These are phyloP conservation scores for Eupithecia subumbrata DNA, from an alignment of 2,888 invertebrate species.

Conservation along the genomic window DNA sequence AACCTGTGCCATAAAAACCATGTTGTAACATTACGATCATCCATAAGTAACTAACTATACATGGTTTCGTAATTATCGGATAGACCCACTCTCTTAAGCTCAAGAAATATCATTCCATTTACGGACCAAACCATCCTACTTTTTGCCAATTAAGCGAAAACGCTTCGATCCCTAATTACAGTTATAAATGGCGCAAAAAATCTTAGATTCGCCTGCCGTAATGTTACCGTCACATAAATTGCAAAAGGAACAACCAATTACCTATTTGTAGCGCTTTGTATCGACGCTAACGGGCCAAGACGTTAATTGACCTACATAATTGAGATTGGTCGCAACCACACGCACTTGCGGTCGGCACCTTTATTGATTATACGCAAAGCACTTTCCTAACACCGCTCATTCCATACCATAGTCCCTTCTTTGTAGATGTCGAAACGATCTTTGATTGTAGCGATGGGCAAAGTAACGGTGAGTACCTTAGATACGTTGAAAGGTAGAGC, in stretches of 20 bases:
- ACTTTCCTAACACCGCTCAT: slow-evolving; percentile 13
- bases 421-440: neutral
- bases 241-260: slow-evolving; percentile 27
- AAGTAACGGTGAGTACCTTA: neutral
- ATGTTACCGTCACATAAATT: slow-evolving; percentile 36
- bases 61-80: slow-evolving; percentile 26
- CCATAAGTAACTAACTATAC: slow-evolving; percentile 13
- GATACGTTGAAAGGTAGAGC: neutral
- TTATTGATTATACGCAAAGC: slow-evolving; percentile 23
- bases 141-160: slow-evolving; percentile 41
- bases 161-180: slow-evolving; percentile 39
- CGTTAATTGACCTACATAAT: slow-evolving; percentile 35
- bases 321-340: slow-evolving; percentile 24
- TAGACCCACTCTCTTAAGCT: slow-evolving; percentile 21
- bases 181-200: slow-evolving; percentile 39
- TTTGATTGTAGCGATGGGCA: neutral
- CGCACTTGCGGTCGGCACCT: slow-evolving; percentile 10
- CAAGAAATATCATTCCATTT: slow-evolving; percentile 38
- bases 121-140: slow-evolving; percentile 32
- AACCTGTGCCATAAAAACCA: slow-evolving; percentile 23
- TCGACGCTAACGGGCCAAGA: slow-evolving; percentile 28
- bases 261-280: slow-evolving; percentile 25
- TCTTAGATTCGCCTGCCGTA: slow-evolving; percentile 38
- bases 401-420: neutral
- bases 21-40: slow-evolving; percentile 18